These are phyloP conservation scores for Ursus arctos DNA, from an alignment of 2,113 vertebrate genomes.

Conservation along the genomic window DNA sequence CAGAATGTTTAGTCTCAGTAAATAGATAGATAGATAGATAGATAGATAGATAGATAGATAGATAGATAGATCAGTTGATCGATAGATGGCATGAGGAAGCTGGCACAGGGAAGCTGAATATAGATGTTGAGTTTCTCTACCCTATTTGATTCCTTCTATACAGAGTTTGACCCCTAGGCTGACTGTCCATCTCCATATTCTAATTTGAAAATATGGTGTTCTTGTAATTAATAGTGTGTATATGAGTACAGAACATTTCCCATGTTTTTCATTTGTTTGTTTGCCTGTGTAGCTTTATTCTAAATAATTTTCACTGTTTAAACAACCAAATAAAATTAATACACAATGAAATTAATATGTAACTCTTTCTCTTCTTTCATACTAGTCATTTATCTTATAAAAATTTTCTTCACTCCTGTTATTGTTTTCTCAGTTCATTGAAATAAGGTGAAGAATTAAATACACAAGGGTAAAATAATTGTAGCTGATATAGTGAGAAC, in stretches of 20 bases:
- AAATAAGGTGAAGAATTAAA: neutral
- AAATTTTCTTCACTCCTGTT: neutral
- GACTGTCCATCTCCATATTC: neutral
- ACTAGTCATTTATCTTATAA: neutral
- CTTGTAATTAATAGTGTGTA: neutral
- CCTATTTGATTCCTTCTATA: neutral
- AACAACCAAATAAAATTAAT: neutral
- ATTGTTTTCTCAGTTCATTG: neutral
- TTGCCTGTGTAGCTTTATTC: neutral
- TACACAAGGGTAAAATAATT: neutral
- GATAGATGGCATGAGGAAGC: neutral
- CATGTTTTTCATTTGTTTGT: neutral
- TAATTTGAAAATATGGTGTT: neutral
- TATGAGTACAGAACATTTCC: neutral
- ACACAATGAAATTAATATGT: neutral
- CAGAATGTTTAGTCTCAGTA: neutral
- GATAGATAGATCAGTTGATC: neutral
- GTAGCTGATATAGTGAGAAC: neutral
- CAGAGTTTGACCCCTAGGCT: fast-evolving
- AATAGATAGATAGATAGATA: neutral
- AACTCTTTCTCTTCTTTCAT: neutral
- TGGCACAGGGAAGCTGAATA: neutral
- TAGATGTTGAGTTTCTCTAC: neutral
- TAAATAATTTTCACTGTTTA: neutral
- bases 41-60: neutral